Evolutionary conservation across 2,888 invertebrate species (phyloP).

Genomic region (Ctenicera cuprea): DNA sequence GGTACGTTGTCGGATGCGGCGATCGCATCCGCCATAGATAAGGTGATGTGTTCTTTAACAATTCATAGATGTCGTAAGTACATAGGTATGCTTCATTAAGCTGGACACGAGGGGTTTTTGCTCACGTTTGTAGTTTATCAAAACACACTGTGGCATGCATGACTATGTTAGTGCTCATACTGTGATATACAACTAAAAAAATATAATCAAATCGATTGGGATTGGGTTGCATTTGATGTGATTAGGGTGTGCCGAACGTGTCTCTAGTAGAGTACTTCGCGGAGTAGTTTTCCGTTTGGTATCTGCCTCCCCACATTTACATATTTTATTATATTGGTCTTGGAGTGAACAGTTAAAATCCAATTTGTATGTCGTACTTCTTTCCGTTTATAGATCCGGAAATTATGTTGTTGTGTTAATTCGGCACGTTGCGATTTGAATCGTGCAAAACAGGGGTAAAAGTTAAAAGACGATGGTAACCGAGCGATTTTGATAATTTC

Average conservation of each 20-base stretch:
- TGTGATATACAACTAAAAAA: constrained; percentile 52
- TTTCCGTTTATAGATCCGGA: neutral
- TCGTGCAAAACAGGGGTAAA: neutral
- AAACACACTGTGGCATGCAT: constrained; percentile 56
- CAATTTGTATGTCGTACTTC: neutral
- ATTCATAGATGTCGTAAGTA: constrained; percentile 68
- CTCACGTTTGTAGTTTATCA: constrained; percentile 63
- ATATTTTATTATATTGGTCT: too few relatives aligned
- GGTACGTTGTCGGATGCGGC: neutral
- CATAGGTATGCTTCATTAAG: constrained; percentile 65
- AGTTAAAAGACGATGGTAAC: constrained; percentile 11
- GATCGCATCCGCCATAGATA: constrained; percentile 58
- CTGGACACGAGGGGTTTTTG: constrained; percentile 53
- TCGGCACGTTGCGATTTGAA: neutral
- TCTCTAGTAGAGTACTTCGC: neutral
- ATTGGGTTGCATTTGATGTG: constrained; percentile 34
- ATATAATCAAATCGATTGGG: constrained; percentile 49
- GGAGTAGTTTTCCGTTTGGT: too few relatives aligned
- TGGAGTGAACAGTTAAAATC: too few relatives aligned
- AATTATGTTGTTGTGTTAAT: neutral
- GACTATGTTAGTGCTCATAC: constrained; percentile 51
- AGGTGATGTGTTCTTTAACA: constrained; percentile 70
- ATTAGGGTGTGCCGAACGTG: constrained; percentile 34
- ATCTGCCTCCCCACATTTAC: too few relatives aligned
- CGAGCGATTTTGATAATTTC: constrained; percentile 46